Percentiles rank a stretch among this genome's conserved stretches.
These are phyloP conservation scores for Tapera naevia DNA, from an alignment of 2,797 vertebrate species.

Conservation along the genomic window DNA sequence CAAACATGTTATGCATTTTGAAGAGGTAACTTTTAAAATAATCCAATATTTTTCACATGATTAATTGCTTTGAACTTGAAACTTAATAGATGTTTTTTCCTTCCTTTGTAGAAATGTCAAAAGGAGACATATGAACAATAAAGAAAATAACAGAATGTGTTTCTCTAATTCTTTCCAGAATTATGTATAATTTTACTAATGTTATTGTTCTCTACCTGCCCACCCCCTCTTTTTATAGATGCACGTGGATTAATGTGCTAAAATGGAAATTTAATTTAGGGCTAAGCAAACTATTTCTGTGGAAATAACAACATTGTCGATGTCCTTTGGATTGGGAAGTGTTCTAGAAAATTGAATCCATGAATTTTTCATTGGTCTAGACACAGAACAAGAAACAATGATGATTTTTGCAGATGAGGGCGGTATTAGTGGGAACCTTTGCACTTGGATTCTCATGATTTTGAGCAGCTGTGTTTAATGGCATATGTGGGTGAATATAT, in stretches of 20 bases:
- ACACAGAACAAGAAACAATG: neutral
- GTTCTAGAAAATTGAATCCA: slow-evolving; percentile 27
- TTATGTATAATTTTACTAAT: slow-evolving; percentile 68
- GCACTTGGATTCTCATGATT: neutral
- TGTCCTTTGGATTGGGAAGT: slow-evolving; percentile 33
- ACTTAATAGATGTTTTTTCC: slow-evolving; percentile 69
- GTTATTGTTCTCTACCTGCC: slow-evolving; percentile 10
- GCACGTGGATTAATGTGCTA: slow-evolving; percentile 51
- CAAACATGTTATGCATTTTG: slow-evolving; percentile 51
- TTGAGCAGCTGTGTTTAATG: neutral
- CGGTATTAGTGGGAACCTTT: neutral
- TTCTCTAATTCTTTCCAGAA: slow-evolving; percentile 64
- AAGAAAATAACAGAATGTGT: slow-evolving; percentile 34
- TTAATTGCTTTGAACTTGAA: slow-evolving; percentile 68
- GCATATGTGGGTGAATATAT: accelerated
- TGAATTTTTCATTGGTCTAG: slow-evolving; percentile 36
- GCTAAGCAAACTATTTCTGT: slow-evolving; percentile 23
- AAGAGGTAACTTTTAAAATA: slow-evolving; percentile 61
- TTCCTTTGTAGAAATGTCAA: slow-evolving; percentile 69
- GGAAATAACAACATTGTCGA: slow-evolving; percentile 38
- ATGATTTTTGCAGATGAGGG: neutral
- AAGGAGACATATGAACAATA: slow-evolving; percentile 55
- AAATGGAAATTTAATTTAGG: slow-evolving; percentile 54
- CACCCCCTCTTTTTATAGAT: slow-evolving; percentile 34
- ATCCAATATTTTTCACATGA: slow-evolving; percentile 55